Conservation (phyloP, 2,888 invertebrate genomes). For the Phyllotreta cruciferae region DNA sequence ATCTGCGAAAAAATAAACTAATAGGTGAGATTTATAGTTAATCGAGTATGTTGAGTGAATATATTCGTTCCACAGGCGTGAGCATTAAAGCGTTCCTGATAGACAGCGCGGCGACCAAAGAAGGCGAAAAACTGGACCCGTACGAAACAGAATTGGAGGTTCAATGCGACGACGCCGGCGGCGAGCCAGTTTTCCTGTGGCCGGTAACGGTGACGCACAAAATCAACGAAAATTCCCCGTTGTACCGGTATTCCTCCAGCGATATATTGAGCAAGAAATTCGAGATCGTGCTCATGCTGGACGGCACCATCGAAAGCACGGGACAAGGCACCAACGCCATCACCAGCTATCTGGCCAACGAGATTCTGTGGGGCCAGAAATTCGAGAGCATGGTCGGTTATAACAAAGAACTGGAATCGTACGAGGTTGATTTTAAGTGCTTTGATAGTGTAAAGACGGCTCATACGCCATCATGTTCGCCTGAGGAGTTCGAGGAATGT, state of each 20-base stretch:
- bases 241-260: slow-evolving; percentile 86
- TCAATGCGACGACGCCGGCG: slow-evolving; percentile 76
- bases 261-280: slow-evolving; percentile 80
- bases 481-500: slow-evolving; percentile 63
- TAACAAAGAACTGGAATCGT: slow-evolving; percentile 73
- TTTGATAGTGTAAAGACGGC: slow-evolving; percentile 85
- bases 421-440: slow-evolving; percentile 87
- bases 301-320: slow-evolving; percentile 90
- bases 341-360: slow-evolving; percentile 80
- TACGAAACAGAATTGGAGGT: slow-evolving; percentile 69
- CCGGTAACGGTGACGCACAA: slow-evolving; percentile 91
- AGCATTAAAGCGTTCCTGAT: slow-evolving; percentile 84
- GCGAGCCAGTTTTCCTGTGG: slow-evolving; percentile 94
- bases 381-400: slow-evolving; percentile 81
- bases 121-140: slow-evolving; percentile 79
- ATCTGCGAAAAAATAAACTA: slow-evolving; percentile 92
- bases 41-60: neutral
- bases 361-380: slow-evolving; percentile 87
- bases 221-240: slow-evolving; percentile 85
- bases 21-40: slow-evolving; percentile 63
- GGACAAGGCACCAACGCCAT: slow-evolving; percentile 73
- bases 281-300: slow-evolving; percentile 86
- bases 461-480: slow-evolving; percentile 87
- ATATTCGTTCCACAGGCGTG: slow-evolving; percentile 63
- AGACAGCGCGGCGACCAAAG: slow-evolving; percentile 74